These are phyloP conservation scores for Chrysomela aeneicollis DNA, from an alignment of 2,888 invertebrate genomes.

Conservation along the genomic window DNA sequence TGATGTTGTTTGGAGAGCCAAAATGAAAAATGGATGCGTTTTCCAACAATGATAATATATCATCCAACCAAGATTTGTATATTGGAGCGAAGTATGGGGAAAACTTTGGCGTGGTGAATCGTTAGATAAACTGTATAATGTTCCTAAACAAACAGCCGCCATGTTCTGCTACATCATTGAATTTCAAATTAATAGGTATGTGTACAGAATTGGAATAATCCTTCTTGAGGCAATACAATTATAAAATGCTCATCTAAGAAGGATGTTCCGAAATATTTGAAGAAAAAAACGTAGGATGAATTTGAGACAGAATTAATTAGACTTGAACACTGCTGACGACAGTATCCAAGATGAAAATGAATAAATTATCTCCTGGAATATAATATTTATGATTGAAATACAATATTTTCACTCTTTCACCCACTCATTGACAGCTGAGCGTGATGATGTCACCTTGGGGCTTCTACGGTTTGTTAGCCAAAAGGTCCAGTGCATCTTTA, in stretches of 20 bases:
- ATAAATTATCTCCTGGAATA: too few relatives aligned
- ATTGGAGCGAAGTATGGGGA: conserved; percentile 12
- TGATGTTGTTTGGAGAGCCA: conserved; percentile 15
- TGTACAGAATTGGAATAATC: background rate
- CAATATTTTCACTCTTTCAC: too few relatives aligned
- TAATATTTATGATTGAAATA: too few relatives aligned
- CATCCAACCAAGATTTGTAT: conserved; percentile 17
- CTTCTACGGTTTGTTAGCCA: too few relatives aligned
- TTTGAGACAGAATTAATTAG: too few relatives aligned
- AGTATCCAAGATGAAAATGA: too few relatives aligned
- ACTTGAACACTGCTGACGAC: too few relatives aligned
- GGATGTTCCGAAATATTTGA: too few relatives aligned
- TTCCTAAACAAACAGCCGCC: conserved; percentile 25
- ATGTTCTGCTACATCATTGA: background rate
- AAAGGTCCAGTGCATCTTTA: too few relatives aligned
- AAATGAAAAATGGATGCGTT: conserved; percentile 17
- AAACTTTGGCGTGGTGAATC: conserved; percentile 21
- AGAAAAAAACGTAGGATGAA: too few relatives aligned
- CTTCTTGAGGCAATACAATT: background rate
- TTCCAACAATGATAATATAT: conserved; percentile 21
- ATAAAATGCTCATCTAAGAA: background rate
- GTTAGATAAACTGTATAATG: conserved; percentile 23
- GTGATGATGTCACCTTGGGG: too few relatives aligned
- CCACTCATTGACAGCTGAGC: too few relatives aligned
- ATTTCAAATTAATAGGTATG: conserved; percentile 5